phyloP scores from a whole-genome alignment of 1,140 invertebrate species.

The Chrysomallon squamiferum region DNA sequence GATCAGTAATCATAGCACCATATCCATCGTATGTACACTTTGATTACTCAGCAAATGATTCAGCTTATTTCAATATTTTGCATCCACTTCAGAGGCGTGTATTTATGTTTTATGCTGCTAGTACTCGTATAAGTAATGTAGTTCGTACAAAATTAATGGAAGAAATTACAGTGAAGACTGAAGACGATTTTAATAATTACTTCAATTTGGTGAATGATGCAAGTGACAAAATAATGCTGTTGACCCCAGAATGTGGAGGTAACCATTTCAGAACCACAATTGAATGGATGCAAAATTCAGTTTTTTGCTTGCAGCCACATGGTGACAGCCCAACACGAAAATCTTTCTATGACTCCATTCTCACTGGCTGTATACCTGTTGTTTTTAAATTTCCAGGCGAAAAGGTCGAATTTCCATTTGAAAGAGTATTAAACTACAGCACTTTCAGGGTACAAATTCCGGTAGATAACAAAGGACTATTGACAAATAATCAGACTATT shows the following conservation, averaged over 20 bases:
- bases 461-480: constrained; percentile 6
- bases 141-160: constrained; percentile 33
- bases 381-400: constrained; percentile 23
- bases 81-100: constrained; percentile 23
- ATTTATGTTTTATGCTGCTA: constrained; percentile 29
- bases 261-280: constrained; percentile 26
- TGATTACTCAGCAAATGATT: background rate
- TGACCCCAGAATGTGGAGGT: constrained; percentile 31
- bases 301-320: constrained; percentile 48
- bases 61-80: constrained; percentile 1
- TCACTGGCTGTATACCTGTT: constrained; percentile 48
- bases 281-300: constrained; percentile 40
- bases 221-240: constrained; percentile 33
- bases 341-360: constrained; percentile 45
- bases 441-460: constrained; percentile 34
- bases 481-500: constrained; percentile 14
- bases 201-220: too few relatives aligned
- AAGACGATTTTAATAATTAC: background rate
- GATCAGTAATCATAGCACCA: constrained; percentile 31
- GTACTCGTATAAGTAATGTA: constrained; percentile 17
- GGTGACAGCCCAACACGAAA: constrained; percentile 52
- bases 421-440: constrained; percentile 24
- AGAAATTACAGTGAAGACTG: constrained; percentile 31
- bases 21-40: constrained; percentile 48
- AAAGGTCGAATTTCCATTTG: constrained; percentile 33